Evolutionary conservation across 2,888 invertebrate genomes (phyloP).

Genomic region (Drosophila ustulata): DNA sequence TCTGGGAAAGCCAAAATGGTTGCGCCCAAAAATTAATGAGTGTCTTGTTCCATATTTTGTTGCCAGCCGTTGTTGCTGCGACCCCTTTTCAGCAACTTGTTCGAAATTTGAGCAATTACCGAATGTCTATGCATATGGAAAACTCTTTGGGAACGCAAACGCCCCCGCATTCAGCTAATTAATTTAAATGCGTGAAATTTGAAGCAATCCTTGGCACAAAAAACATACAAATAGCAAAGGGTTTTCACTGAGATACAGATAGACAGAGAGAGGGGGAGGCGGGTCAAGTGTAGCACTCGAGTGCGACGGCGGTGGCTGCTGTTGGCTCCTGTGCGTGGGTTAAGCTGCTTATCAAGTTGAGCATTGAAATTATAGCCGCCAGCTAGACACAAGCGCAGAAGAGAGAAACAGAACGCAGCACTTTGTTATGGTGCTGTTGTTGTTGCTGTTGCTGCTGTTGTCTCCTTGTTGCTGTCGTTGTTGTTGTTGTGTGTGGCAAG

Average conservation of each 20-base stretch:
- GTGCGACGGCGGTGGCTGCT: conserved; percentile 37
- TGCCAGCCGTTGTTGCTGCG: not conserved
- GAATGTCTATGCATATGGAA: conserved; percentile 17
- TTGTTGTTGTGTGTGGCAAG: too few species aligned
- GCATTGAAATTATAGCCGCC: conserved; percentile 80
- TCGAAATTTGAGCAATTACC: conserved; percentile 16
- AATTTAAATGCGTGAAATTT: conserved; percentile 75
- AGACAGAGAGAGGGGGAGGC: not conserved
- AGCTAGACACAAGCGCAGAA: conserved; percentile 73
- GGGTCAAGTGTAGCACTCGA: conserved; percentile 64
- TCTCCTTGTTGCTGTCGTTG: too few species aligned
- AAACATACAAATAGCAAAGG: conserved; percentile 47
- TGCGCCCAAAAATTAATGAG: not conserved
- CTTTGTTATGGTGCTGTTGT: conserved; percentile 67
- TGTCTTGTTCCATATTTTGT: not conserved
- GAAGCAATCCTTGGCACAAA: conserved; percentile 61
- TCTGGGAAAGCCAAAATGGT: not conserved
- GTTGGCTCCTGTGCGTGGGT: conserved; percentile 63
- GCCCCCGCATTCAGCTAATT: conserved; percentile 58
- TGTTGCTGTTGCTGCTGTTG: conserved; percentile 37
- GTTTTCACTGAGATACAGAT: conserved; percentile 13
- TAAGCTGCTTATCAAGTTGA: conserved; percentile 81
- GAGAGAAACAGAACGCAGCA: conserved; percentile 64
- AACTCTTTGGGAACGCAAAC: conserved; percentile 12
- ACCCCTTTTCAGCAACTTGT: conserved; percentile 1